Evolutionary conservation across 2,888 invertebrate species (phyloP), one percentile per base, ranked within the genome.

Genomic region (Ephialtes manifestator): DNA sequence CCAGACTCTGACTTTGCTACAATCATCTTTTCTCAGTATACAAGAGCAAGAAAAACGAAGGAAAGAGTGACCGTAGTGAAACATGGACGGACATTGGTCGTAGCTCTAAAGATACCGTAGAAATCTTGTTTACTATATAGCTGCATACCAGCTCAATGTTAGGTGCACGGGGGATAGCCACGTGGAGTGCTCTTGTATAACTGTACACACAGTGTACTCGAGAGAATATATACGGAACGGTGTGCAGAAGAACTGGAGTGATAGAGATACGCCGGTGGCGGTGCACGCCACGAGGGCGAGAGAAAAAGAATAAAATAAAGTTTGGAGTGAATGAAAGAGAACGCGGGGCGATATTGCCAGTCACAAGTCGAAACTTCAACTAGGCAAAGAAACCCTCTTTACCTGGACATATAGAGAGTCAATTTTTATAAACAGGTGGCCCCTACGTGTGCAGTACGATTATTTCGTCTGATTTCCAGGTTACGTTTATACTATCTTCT

Each of bases 311-410:
- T 24, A 20, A 24, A 65, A 15, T 51, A 71, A 53, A 43, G 46
- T 46, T 65, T 20, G 24, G 43, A 77, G 55, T 55, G 68, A 68
- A 72, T 74, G 58, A 67, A 72, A 43, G 72, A 67, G 67, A 67
- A 74, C 65, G 58, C 13, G 28, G 48, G 35, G 53, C 39, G 53
- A 24, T 24, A 48, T 48, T 68, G 48, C 80, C 68, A 67, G 80
- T 67, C 46, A 5, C 46, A 65, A 74, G 74, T 81, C 74, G 74
- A 67, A 74, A 81, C 72, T 81, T 81, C 65, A 67, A 58, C n/a
- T 51, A n/a, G n/a, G 48, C 48, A 48, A 13, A 5, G 11, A 48
- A n/a, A 13, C 48, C 13, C 5, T 13, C 15, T 48, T 48, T 48
- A 48, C 48, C 48, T 48, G 4, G 4, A 48, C n/a, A 15, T 43